phyloP scores from a whole-genome alignment of 2,113 vertebrate genomes.

The Tinamus guttatus region DNA sequence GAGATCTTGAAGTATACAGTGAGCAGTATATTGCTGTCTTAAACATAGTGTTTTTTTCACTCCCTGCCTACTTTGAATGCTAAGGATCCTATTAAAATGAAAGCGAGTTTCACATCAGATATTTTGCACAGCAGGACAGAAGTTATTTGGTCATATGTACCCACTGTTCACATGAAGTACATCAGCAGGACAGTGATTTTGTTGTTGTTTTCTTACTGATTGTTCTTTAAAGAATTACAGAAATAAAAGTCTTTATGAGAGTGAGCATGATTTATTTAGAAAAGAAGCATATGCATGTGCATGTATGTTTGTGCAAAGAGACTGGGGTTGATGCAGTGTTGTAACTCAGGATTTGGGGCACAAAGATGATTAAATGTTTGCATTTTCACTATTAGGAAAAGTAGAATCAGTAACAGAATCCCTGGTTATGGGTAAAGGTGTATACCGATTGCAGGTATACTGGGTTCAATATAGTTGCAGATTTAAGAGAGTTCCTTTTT shows the following conservation, averaged over 20 bases:
- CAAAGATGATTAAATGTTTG: background rate
- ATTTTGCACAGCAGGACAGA: background rate
- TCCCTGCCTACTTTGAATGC: background rate
- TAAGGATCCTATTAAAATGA: background rate
- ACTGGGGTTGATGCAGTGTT: background rate
- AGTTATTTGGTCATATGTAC: background rate
- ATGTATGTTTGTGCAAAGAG: background rate
- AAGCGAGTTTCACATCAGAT: background rate
- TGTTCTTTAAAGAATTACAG: background rate
- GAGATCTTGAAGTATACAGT: background rate
- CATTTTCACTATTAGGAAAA: background rate
- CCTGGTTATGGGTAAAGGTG: background rate
- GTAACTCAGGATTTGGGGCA: background rate
- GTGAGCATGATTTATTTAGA: background rate
- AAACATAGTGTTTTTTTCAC: background rate
- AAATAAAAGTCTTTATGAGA: background rate
- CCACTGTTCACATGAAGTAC: background rate
- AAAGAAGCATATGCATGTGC: background rate
- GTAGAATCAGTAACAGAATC: background rate
- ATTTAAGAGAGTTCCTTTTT: background rate
- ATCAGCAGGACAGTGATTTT: background rate
- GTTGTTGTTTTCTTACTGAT: background rate
- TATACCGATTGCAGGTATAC: too few species aligned
- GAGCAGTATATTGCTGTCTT: background rate
- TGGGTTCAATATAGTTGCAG: background rate